Percentiles rank a stretch among this genome's conserved stretches.
phyloP scores from a whole-genome alignment of 2,888 invertebrate species.

The Zootermopsis nevadensis region DNA sequence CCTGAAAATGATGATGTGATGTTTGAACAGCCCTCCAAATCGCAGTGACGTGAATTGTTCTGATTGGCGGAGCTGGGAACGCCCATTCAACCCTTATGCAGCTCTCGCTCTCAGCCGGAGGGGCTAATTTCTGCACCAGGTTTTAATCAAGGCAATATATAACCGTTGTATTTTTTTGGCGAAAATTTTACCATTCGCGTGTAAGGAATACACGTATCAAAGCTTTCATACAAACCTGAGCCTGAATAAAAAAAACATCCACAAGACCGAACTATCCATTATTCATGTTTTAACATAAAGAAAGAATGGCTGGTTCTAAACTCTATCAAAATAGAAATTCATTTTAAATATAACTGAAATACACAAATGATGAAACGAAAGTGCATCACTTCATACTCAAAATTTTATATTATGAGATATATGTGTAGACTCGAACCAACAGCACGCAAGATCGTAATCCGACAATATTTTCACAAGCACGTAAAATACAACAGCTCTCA shows the following conservation, averaged over 20 bases:
- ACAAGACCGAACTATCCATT: constrained; percentile 14
- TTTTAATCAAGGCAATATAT: constrained; percentile 43
- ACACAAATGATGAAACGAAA: not conserved
- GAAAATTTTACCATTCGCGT: constrained; percentile 40
- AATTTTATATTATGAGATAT: not conserved
- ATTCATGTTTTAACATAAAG: constrained; percentile 27
- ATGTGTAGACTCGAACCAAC: too few species aligned
- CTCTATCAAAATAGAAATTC: not conserved
- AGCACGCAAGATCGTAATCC: too few species aligned
- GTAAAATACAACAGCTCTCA: too few species aligned
- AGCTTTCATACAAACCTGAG: constrained; percentile 39
- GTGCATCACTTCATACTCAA: not conserved
- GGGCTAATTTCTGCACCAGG: constrained; percentile 41
- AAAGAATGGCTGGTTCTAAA: constrained; percentile 19
- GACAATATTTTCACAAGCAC: too few species aligned
- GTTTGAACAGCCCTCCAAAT: constrained; percentile 41
- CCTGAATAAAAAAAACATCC: constrained; percentile 15
- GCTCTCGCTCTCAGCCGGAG: constrained; percentile 33
- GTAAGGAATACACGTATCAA: constrained; percentile 41
- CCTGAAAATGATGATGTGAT: constrained; percentile 28
- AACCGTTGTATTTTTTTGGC: constrained; percentile 16
- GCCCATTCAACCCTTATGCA: constrained; percentile 22
- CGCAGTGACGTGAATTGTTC: constrained; percentile 30
- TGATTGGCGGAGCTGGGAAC: constrained; percentile 34
- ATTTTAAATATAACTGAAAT: not conserved